Conservation (phyloP, 1,140 invertebrate species). For the Drosophila sp. region DNA sequence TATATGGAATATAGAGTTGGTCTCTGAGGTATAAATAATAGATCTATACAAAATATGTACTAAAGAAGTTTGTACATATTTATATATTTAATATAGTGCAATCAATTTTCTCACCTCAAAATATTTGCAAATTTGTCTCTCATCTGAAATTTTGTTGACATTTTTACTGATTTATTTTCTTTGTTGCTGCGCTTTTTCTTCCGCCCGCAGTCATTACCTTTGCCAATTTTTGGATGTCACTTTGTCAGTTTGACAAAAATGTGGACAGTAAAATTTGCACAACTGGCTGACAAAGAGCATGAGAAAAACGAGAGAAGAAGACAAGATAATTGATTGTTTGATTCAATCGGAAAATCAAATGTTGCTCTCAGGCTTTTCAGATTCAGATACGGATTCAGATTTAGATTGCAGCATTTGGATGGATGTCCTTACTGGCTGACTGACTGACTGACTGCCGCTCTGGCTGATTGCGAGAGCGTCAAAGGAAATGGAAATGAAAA, state of each 20-base stretch:
- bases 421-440: conserved; percentile 33
- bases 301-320: conserved; percentile 46
- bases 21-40: too few relatives aligned
- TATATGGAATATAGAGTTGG: too few relatives aligned
- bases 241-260: conserved; percentile 63
- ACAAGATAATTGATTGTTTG: conserved; percentile 83
- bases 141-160: conserved; percentile 36
- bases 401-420: conserved; percentile 19
- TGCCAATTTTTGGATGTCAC: conserved; percentile 21
- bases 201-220: conserved; percentile 39
- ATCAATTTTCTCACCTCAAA: neutral
- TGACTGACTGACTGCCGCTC: conserved; percentile 27
- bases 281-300: conserved; percentile 37
- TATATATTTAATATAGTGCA: neutral
- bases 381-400: neutral
- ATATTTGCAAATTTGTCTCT: conserved; percentile 15
- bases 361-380: conserved; percentile 45
- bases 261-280: conserved; percentile 73
- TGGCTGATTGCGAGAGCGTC: conserved; percentile 74
- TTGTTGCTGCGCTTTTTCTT: conserved; percentile 13
- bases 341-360: conserved; percentile 81
- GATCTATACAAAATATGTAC: too few relatives aligned
- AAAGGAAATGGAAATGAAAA: conserved; percentile 62
- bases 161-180: conserved; percentile 18
- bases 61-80: neutral